Conservation (phyloP, 2,797 vertebrate genomes). For the Triplophysa bombifrons region DNA sequence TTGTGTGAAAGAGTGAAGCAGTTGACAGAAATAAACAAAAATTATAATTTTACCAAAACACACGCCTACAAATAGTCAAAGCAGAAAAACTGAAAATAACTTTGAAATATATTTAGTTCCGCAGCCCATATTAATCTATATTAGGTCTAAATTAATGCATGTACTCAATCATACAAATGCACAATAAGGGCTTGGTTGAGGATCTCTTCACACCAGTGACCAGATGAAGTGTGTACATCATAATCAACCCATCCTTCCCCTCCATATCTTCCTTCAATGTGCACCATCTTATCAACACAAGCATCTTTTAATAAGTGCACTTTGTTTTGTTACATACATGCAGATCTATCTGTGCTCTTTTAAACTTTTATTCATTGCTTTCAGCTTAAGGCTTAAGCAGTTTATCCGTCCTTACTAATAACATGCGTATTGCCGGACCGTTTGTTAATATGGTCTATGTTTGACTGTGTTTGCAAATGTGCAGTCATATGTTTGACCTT, state of each 20-base stretch:
- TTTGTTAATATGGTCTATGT: not conserved
- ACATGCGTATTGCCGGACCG: not conserved
- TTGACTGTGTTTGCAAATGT: slow-evolving; percentile 16
- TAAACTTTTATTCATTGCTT: not conserved
- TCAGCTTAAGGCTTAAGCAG: not conserved
- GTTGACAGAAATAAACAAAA: no score
- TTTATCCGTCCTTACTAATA: not conserved
- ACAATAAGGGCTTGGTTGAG: slow-evolving; percentile 2
- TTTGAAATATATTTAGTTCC: no score
- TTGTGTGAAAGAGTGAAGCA: no score
- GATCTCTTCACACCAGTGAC: not conserved
- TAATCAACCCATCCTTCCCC: not conserved
- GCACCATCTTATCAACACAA: no score
- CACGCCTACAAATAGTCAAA: no score
- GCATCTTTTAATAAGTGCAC: no score
- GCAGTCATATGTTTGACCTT: slow-evolving; percentile 41
- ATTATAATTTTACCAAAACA: no score
- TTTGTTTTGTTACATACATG: no score
- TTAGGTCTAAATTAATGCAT: not conserved
- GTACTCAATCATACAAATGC: not conserved
- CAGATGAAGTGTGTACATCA: not conserved
- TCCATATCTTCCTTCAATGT: not conserved
- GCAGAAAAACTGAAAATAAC: no score
- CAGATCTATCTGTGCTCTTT: not conserved
- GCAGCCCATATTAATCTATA: no score